phyloP scores from a whole-genome alignment of 2,797 vertebrate species.

The Ciconia nigra region DNA sequence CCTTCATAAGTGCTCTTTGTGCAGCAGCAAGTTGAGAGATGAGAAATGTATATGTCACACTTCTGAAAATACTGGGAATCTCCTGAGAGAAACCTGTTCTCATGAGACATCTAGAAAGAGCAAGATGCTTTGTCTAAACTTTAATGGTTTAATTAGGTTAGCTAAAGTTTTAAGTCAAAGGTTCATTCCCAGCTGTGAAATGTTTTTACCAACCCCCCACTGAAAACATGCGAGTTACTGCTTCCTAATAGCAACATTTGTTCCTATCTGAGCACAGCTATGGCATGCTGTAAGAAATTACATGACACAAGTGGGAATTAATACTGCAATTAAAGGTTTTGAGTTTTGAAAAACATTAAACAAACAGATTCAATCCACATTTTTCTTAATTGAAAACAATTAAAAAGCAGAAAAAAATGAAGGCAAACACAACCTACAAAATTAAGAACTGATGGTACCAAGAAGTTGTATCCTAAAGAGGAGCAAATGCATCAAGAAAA shows the following conservation, averaged over 20 bases:
- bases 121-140: background rate
- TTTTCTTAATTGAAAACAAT: slow-evolving; percentile 41
- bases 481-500: background rate
- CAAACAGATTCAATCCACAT: slow-evolving; percentile 38
- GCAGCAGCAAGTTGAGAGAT: background rate
- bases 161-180: slow-evolving; percentile 1
- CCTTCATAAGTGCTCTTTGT: background rate
- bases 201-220: background rate
- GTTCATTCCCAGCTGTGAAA: background rate
- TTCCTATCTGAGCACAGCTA: slow-evolving; percentile 25
- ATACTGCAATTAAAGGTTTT: slow-evolving; percentile 64
- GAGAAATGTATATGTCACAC: background rate
- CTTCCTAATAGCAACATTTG: slow-evolving; percentile 15
- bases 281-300: slow-evolving; percentile 36
- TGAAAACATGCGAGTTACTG: background rate
- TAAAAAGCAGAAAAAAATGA: slow-evolving; percentile 19
- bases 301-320: slow-evolving; percentile 41
- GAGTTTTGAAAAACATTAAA: slow-evolving; percentile 50
- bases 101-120: background rate
- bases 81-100: background rate
- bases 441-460: background rate
- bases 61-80: background rate
- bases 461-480: background rate
- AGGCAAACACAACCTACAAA: background rate
- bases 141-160: slow-evolving; percentile 15